Percentiles rank a stretch among this genome's conserved stretches.
Conservation (phyloP, 53 echinoderm and acorn worm species). For the Astropecten irregularis region DNA sequence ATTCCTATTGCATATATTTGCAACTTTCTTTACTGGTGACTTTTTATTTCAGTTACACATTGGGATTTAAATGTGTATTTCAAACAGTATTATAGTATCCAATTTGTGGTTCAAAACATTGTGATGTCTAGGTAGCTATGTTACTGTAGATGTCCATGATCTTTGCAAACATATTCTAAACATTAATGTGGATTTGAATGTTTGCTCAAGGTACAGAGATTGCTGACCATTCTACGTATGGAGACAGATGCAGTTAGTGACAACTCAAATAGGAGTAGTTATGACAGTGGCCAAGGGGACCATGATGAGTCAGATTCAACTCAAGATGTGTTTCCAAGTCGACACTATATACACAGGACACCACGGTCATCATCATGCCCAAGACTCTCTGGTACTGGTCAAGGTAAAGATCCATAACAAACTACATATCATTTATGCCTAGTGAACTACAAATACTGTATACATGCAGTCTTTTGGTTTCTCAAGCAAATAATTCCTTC, state of each 20-base stretch:
- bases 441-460: neutral
- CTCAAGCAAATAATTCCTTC: too few species aligned
- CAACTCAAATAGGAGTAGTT: conserved; percentile 82
- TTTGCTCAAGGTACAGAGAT: conserved; percentile 72
- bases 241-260: conserved; percentile 70
- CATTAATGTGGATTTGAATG: too few species aligned
- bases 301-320: conserved; percentile 62
- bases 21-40: too few species aligned
- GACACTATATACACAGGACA: neutral
- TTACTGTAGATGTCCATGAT: too few species aligned
- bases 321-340: conserved; percentile 3
- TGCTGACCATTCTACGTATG: conserved; percentile 58
- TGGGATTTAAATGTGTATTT: too few species aligned
- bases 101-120: too few species aligned
- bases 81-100: too few species aligned
- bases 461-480: neutral
- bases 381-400: conserved; percentile 45
- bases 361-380: conserved; percentile 59
- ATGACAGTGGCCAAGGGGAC: conserved; percentile 97
- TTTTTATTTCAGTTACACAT: too few species aligned
- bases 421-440: neutral
- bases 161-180: too few species aligned
- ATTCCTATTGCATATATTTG: too few species aligned
- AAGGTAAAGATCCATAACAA: neutral
- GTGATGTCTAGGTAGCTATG: too few species aligned